Evolutionary conservation across 2,113 vertebrate genomes (phyloP).

Genomic region (human): GRCh38 chrX:13573501-13574000

Average conservation of each 20-base stretch:
- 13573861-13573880: neutral
- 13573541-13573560: neutral
- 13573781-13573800: neutral
- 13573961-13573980: neutral
- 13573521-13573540: neutral
- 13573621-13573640: neutral
- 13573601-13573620: neutral
- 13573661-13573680: neutral
- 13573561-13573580: neutral
- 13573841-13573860: slow-evolving; percentile 4
- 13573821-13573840: neutral
- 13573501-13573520: neutral
- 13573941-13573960: neutral
- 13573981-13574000: neutral
- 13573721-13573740: neutral
- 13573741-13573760: neutral
- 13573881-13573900: neutral
- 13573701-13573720: neutral
- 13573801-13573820: neutral
- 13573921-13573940: neutral
- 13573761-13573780: neutral
- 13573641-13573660: neutral
- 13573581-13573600: neutral
- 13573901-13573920: neutral
- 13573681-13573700: neutral